Percentiles rank a stretch among this genome's conserved stretches.
Conservation (phyloP, 2,797 vertebrate genomes). For the Psittacula echo region DNA sequence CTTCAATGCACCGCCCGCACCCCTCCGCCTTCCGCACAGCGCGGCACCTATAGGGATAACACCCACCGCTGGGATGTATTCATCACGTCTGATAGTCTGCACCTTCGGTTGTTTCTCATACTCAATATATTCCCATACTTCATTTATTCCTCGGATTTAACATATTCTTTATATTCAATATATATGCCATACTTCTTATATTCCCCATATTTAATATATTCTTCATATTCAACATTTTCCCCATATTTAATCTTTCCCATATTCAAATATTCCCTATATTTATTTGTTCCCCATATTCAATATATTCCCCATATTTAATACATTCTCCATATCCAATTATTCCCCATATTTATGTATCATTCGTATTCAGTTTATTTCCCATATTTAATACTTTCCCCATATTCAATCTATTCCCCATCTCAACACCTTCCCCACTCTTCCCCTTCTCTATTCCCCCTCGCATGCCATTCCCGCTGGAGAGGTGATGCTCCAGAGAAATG, state of each 20-base stretch:
- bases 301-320: not conserved
- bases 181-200: not conserved
- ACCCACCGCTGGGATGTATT: not conserved
- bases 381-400: not conserved
- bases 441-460: not conserved
- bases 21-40: not conserved
- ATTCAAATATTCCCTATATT: not conserved
- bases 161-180: too few species aligned
- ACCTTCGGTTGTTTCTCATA: not conserved
- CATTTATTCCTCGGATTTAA: not conserved
- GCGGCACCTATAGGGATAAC: not conserved
- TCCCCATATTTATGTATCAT: not conserved
- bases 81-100: not conserved
- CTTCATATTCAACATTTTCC: too few species aligned
- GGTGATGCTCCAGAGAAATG: not conserved
- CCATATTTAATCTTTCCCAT: not conserved
- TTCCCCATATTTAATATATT: not conserved
- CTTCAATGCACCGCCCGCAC: not conserved
- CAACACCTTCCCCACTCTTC: accelerated
- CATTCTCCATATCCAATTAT: too few species aligned
- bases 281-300: not conserved
- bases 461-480: not conserved
- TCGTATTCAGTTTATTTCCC: not conserved
- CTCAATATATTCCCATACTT: not conserved
- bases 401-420: not conserved